Percentiles rank a stretch among this genome's conserved stretches.
Conservation (phyloP, 2,797 vertebrate species). For the Sebastes miniatus region DNA sequence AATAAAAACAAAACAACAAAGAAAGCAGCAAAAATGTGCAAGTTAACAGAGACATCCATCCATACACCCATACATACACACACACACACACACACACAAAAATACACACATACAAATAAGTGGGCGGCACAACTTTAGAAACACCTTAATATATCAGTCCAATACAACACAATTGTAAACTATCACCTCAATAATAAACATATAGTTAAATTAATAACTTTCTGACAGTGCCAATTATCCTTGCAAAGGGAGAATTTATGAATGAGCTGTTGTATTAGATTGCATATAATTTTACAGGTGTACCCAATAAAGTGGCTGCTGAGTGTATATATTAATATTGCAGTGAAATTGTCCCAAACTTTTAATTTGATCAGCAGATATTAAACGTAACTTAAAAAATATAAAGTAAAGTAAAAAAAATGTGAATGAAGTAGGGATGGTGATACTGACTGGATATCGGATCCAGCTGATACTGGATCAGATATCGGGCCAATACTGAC, state of each 20-base stretch:
- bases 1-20: too few species aligned
- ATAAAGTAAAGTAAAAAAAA: not conserved
- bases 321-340: not conserved
- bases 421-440: too few species aligned
- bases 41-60: too few species aligned
- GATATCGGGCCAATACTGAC: too few species aligned
- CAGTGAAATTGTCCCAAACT: not conserved
- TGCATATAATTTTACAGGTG: not conserved
- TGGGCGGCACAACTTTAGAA: not conserved
- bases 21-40: too few species aligned
- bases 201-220: too few species aligned
- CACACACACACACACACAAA: too few species aligned
- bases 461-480: not conserved
- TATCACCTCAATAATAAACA: not conserved
- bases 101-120: too few species aligned
- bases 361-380: not conserved
- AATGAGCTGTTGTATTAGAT: not conserved
- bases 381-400: too few species aligned
- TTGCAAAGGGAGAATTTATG: not conserved
- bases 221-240: not conserved
- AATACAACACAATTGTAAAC: not conserved
- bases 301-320: not conserved
- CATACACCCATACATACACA: too few species aligned
- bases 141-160: not conserved
- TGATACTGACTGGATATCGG: too few species aligned